phyloP scores from a whole-genome alignment of 2,888 invertebrate species.

The Drosophila mulleri region DNA sequence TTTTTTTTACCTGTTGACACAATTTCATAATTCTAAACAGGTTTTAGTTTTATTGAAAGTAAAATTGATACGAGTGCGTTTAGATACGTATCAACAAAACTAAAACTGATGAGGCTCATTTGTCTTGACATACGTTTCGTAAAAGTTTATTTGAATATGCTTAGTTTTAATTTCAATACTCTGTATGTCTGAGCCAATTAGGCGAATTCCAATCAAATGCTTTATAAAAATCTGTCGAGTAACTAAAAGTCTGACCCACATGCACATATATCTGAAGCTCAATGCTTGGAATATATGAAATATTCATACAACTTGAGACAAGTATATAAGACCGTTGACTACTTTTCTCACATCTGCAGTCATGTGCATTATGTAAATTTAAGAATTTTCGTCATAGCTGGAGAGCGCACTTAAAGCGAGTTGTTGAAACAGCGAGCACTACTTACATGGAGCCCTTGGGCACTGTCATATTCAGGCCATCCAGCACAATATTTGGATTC shows the following conservation, averaged over 20 bases:
- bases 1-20: slow-evolving; percentile 5
- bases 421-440: slow-evolving; percentile 8
- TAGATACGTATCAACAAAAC: neutral
- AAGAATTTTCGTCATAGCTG: neutral
- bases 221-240: neutral
- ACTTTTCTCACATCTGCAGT: neutral
- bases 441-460: slow-evolving; percentile 95
- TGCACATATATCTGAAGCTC: neutral
- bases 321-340: neutral
- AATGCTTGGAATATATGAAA: too few relatives aligned
- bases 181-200: neutral
- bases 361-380: neutral
- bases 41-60: slow-evolving; percentile 7
- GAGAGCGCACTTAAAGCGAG: neutral
- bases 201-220: neutral
- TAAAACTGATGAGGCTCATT: neutral
- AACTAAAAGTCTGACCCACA: neutral
- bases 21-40: slow-evolving; percentile 7
- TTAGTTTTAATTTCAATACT: neutral
- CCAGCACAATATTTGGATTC: slow-evolving; percentile 92
- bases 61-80: neutral
- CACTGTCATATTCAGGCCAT: slow-evolving; percentile 96
- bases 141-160: neutral
- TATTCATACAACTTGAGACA: neutral
- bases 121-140: neutral